These are phyloP conservation scores for Erinaceus europaeus DNA, from an alignment of 2,113 vertebrate genomes.

Conservation along the genomic window DNA sequence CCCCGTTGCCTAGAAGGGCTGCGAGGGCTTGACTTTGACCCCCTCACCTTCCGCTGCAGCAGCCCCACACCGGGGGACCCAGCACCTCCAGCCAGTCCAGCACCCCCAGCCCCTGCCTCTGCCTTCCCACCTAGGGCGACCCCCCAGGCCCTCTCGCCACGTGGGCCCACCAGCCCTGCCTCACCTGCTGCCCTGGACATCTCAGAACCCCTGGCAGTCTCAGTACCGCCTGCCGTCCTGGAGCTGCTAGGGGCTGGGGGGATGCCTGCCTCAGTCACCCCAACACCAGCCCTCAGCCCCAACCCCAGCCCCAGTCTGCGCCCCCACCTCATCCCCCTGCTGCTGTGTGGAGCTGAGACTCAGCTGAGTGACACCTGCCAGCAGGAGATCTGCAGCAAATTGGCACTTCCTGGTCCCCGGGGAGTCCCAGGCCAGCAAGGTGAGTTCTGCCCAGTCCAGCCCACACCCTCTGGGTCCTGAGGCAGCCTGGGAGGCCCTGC, in stretches of 20 bases:
- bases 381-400: slow-evolving; percentile 80
- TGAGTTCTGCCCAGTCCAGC: slow-evolving; percentile 51
- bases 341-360: slow-evolving; percentile 81
- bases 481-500: not conserved
- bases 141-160: slow-evolving; percentile 76
- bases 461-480: not conserved
- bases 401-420: slow-evolving; percentile 43
- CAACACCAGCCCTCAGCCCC: slow-evolving; percentile 57
- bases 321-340: slow-evolving; percentile 84
- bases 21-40: slow-evolving; percentile 80
- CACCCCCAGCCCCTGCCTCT: slow-evolving; percentile 59
- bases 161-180: slow-evolving; percentile 71
- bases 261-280: slow-evolving; percentile 59
- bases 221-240: slow-evolving; percentile 84
- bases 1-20: slow-evolving; percentile 81
- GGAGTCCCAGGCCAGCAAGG: slow-evolving; percentile 49
- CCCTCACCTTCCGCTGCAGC: slow-evolving; percentile 77
- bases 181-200: slow-evolving; percentile 77
- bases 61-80: slow-evolving; percentile 78
- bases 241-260: slow-evolving; percentile 83
- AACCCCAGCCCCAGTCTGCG: slow-evolving; percentile 65
- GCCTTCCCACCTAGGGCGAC: slow-evolving; percentile 80
- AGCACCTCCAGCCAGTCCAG: slow-evolving; percentile 72
- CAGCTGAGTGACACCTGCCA: slow-evolving; percentile 82
- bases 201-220: slow-evolving; percentile 82